Evolutionary conservation across 2,797 vertebrate genomes (phyloP).

Genomic region (Oreonectes daqikongensis): DNA sequence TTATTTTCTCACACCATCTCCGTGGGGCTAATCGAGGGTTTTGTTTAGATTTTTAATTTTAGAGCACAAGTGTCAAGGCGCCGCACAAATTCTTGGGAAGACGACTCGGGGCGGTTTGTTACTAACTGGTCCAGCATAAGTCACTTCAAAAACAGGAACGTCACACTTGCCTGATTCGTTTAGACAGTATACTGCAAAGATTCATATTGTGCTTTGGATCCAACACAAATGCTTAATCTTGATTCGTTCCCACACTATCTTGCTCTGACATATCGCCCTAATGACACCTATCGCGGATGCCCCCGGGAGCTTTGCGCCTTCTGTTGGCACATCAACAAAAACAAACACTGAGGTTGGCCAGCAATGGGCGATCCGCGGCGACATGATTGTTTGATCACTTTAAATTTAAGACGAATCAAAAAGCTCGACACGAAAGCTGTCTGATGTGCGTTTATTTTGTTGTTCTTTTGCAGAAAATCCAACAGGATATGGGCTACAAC

Average conservation of each 20-base stretch:
- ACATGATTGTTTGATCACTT: slow-evolving; percentile 30
- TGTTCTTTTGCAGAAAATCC: slow-evolving; percentile 76
- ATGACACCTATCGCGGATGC: slow-evolving; percentile 24
- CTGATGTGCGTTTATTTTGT: not conserved
- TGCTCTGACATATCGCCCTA: slow-evolving; percentile 20
- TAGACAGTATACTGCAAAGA: slow-evolving; percentile 57
- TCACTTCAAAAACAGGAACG: slow-evolving; percentile 57
- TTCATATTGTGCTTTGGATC: slow-evolving; percentile 36
- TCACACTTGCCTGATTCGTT: slow-evolving; percentile 56
- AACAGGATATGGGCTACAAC: slow-evolving; percentile 93
- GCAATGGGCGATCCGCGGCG: slow-evolving; percentile 30
- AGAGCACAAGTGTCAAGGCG: slow-evolving; percentile 58
- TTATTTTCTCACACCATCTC: slow-evolving; percentile 60
- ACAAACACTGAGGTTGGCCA: slow-evolving; percentile 31
- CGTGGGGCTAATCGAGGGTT: slow-evolving; percentile 63
- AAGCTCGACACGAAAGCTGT: not conserved
- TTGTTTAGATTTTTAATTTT: slow-evolving; percentile 62
- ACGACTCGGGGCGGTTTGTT: slow-evolving; percentile 43
- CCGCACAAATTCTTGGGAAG: slow-evolving; percentile 48
- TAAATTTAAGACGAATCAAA: not conserved
- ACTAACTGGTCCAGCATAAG: slow-evolving; percentile 57
- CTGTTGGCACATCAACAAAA: slow-evolving; percentile 21
- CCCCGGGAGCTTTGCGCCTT: slow-evolving; percentile 15
- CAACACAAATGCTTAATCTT: slow-evolving; percentile 27
- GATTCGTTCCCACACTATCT: slow-evolving; percentile 40